Base-by-base conservation (phyloP, 2,888 invertebrate genomes). In the Meandrusa payeni region DNA sequence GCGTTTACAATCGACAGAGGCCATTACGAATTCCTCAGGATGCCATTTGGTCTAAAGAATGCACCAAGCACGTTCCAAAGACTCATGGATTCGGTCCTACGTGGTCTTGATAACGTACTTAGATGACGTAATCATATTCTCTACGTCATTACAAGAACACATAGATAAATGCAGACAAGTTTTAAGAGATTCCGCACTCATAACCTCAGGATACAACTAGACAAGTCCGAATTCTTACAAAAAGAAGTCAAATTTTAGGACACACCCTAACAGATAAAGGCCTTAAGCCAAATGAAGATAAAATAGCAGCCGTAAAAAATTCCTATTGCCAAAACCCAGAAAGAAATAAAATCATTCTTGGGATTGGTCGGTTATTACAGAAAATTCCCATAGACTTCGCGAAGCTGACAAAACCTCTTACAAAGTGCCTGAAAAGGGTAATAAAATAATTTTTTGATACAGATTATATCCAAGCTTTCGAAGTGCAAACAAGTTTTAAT, bases 41-140 rank as follows among this genome's bases (percentile, higher is more conserved):
- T 64, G 61, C 62, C 63, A 0, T 63, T n/a, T n/a, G n/a, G n/a
- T n/a, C 17, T 64, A 2, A 62, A 50, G 43, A 61, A 55, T n/a
- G 55, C 61, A 2, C 66, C 64, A 0, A 51, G 53, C 12, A 61
- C 59, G 2, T 68, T 68, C 32, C 68, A 70, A 26, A 38, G 65
- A 41, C n/a, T 61, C n/a, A 60, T 70, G 58, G 61, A 69, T 36
- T 27, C 42, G 0, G 47, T 69, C 1, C 34, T 71, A 17, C 38
- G 57, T 19, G 60, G 61, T 0, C 29, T 70, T 48, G 50, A 55
- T 2, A 54, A 59, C n/a, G 54, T 41, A 64, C 26, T 6, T 64
- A 1, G 63, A 64, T 26, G 64, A 65, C 28, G 49, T 65, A 2
- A 47, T 64, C 2, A 52, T 62, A 10, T 50, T 36, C 9, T 52